A percentile compares a stretch with the other conserved stretches of the same genome.
phyloP scores from a whole-genome alignment of 2,113 vertebrate genomes.

The Galeopterus variegatus region DNA sequence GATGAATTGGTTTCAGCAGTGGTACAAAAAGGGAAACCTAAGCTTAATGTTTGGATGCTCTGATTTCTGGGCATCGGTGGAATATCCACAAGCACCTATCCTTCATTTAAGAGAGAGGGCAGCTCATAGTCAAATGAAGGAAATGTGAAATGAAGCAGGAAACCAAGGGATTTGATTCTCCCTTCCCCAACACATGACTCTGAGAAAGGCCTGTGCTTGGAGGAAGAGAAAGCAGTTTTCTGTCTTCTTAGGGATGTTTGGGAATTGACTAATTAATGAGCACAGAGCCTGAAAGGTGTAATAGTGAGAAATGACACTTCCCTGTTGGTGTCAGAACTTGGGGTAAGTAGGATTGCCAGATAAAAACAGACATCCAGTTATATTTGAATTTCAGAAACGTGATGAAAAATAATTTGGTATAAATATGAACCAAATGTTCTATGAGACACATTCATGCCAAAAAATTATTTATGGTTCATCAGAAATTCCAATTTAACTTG shows the following conservation, averaged over 20 bases:
- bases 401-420: not conserved
- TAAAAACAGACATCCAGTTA: constrained; percentile 26
- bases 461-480: not conserved
- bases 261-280: constrained; percentile 40
- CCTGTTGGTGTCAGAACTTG: not conserved
- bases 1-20: not conserved
- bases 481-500: constrained; percentile 60
- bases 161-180: not conserved
- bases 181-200: not conserved
- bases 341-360: not conserved
- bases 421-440: not conserved
- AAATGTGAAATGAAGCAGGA: constrained; percentile 24
- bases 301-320: constrained; percentile 57
- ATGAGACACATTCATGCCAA: not conserved
- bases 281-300: not conserved
- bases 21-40: not conserved
- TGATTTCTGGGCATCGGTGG: not conserved
- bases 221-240: not conserved
- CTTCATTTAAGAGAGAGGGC: not conserved
- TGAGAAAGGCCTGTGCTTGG: not conserved
- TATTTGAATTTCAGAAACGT: constrained; percentile 60
- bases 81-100: not conserved
- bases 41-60: not conserved
- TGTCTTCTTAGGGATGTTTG: not conserved
- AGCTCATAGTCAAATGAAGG: not conserved